Base-by-base conservation (phyloP, 2,888 invertebrate genomes). In the Tinea pellionella region DNA sequence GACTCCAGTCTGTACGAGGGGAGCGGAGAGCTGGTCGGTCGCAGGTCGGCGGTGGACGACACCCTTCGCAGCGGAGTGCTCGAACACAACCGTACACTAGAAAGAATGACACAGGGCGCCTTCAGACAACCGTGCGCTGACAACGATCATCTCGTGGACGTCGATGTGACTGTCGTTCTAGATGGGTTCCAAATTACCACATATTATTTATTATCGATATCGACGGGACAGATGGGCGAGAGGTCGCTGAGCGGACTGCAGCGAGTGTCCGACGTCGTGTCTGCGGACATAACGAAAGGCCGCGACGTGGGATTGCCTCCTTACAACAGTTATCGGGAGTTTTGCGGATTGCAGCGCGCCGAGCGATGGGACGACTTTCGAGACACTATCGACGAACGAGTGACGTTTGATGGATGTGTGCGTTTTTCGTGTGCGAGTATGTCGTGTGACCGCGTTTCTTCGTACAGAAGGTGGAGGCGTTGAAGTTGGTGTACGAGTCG, bases 241-340 rank as follows among this genome's bases (percentile, higher is more conserved):
- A 65, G 75, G 0, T 60, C 70, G 3, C 63, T 75, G 0, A 70
- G 72, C 2, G 62, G 65, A 0, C 65, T 71, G 0, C 73, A 74
- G 59, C 60, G 63, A 0, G 73, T 68, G 0, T 68, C 73, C 0
- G 75, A 75, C 64, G 73, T 74, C 18, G 18, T 71, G 0, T 59
- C 76, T 0, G 68, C 65, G 1, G 76, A 77, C 60, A 68, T 75
- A 13, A 70, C 69, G 71, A 73, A 74, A 62, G 70, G 94, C 43
- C 90, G 95, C 55, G 95, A 95, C 71, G 92, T 93, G 63, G 95
- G 94, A 43, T 83, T 95, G 60, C 94, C 94, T n/a, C 91, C 94
- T 11, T 96, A 95, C 80, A 94, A 93, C 91, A 91, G 92, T 69
- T 94, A 92, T 81, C 89, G 94, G 62, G 91, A 92, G 75, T 91